These are phyloP conservation scores for Metaphire vulgaris DNA, from an alignment of 1,140 invertebrate species.

Conservation along the genomic window DNA sequence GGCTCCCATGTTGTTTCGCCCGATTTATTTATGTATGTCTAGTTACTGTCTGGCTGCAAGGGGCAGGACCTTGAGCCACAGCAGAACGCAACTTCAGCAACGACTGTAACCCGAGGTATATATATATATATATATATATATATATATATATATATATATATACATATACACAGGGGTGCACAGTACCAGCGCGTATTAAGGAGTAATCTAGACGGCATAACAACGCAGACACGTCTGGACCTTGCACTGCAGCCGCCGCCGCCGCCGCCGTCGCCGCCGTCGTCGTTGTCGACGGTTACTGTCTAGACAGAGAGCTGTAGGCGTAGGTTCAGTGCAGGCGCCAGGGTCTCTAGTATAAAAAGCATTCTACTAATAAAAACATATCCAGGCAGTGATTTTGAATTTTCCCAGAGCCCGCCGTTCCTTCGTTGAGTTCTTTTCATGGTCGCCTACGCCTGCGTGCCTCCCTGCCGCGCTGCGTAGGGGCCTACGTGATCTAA, in stretches of 20 bases:
- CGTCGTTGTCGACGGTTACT: not conserved
- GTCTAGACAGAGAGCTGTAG: not conserved
- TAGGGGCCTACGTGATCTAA: no score
- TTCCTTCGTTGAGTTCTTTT: no score
- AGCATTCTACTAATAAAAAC: constrained; percentile 1
- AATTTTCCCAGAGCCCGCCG: not conserved
- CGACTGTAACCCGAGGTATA: not conserved
- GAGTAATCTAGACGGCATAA: no score
- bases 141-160: no score
- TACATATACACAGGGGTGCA: no score
- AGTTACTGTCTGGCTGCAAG: not conserved
- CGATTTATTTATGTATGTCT: not conserved
- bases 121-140: no score
- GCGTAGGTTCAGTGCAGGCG: not conserved
- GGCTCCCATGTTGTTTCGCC: no score
- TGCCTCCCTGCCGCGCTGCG: no score
- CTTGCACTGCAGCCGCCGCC: not conserved
- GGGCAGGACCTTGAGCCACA: not conserved
- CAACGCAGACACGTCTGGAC: not conserved
- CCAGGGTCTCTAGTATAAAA: not conserved
- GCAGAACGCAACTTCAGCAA: not conserved
- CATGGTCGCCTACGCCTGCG: no score
- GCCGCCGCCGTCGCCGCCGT: not conserved
- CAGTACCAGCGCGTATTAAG: no score
- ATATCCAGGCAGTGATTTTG: not conserved